A percentile compares a stretch with the other conserved stretches of the same genome.
phyloP scores from a whole-genome alignment of 2,888 invertebrate genomes.

The Orchestes rusci region DNA sequence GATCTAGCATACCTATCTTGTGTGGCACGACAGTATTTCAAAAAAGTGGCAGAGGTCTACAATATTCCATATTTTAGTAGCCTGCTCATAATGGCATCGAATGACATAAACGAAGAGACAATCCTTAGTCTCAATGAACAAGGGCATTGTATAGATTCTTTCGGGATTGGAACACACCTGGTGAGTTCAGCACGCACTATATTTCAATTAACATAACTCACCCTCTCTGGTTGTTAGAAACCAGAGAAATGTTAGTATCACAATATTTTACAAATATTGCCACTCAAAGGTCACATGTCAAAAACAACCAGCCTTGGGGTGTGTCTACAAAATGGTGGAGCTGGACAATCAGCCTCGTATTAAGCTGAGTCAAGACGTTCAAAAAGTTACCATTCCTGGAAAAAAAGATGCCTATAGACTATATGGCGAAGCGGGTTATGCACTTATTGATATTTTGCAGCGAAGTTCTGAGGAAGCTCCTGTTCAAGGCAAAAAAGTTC shows the following conservation, averaged over 20 bases:
- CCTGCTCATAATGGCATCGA: slow-evolving; percentile 91
- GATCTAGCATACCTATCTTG: slow-evolving; percentile 93
- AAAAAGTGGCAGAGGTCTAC: slow-evolving; percentile 64
- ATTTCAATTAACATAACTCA: no score
- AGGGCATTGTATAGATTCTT: slow-evolving; percentile 90
- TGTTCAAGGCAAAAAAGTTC: slow-evolving; percentile 67
- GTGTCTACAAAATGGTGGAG: slow-evolving; percentile 96
- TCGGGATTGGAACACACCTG: slow-evolving; percentile 72
- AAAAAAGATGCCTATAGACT: slow-evolving; percentile 73
- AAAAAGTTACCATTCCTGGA: slow-evolving; percentile 96
- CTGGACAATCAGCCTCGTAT: slow-evolving; percentile 85
- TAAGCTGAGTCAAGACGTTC: slow-evolving; percentile 94
- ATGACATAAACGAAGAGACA: slow-evolving; percentile 98
- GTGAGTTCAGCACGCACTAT: no score
- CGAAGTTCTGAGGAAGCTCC: slow-evolving; percentile 73
- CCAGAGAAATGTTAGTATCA: no score
- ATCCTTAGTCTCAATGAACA: slow-evolving; percentile 95
- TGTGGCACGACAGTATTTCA: slow-evolving; percentile 74
- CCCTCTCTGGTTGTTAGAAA: no score
- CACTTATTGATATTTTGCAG: slow-evolving; percentile 84
- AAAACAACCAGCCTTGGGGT: slow-evolving; percentile 93
- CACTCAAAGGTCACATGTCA: slow-evolving; percentile 70
- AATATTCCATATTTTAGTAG: slow-evolving; percentile 76
- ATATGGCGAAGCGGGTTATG: slow-evolving; percentile 71
- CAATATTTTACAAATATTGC: no score